Conservation (phyloP, 2,797 vertebrate species). For the Cynopterus sphinx region DNA sequence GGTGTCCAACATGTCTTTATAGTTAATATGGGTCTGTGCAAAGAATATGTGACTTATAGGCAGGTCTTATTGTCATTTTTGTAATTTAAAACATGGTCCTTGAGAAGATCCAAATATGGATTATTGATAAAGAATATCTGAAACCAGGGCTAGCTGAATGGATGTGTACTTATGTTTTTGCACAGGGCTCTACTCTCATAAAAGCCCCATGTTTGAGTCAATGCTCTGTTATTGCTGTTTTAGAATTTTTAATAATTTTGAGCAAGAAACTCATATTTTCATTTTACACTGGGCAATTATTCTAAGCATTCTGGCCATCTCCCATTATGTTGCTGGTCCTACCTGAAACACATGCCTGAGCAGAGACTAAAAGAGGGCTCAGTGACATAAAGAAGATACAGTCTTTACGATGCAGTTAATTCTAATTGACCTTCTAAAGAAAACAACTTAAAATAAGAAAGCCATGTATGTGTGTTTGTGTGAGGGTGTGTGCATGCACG, state of each 20-base stretch:
- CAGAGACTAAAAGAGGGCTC: neutral
- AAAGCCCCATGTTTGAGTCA: neutral
- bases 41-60: slow-evolving; percentile 19
- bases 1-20: neutral
- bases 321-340: neutral
- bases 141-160: neutral
- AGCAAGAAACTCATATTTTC: neutral
- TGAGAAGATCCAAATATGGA: neutral
- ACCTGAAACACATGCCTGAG: neutral
- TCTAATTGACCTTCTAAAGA: slow-evolving; percentile 81
- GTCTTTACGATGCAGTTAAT: slow-evolving; percentile 74
- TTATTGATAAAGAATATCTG: neutral
- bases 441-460: slow-evolving; percentile 75
- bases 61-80: neutral
- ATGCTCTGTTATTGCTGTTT: neutral
- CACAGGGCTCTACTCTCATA: neutral
- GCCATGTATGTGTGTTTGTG: neutral
- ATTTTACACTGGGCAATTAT: neutral
- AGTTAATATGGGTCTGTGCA: neutral
- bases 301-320: neutral
- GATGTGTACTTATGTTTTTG: neutral
- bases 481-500: neutral
- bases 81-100: neutral
- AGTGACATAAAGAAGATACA: neutral
- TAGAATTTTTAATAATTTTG: slow-evolving; percentile 37